Base-by-base conservation (phyloP, 2,113 vertebrate species). In the Neodontobutis hainanensis region DNA sequence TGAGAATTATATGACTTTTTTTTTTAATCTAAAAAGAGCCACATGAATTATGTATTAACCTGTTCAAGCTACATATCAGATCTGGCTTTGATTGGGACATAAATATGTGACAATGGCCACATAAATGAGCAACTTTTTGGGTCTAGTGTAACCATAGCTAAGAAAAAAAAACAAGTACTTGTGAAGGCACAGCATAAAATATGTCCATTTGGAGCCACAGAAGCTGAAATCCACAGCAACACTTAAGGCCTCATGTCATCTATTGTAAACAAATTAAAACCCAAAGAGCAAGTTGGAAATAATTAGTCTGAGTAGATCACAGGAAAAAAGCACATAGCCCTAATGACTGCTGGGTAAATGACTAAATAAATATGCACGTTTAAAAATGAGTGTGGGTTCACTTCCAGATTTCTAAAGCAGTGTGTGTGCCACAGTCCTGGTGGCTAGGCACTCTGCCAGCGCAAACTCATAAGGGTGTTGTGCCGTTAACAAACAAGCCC, bases 401-500 rank as follows among this genome's bases (percentile, higher is more conserved):
- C 73, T 92, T 91, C 78, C 83, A 90, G 78, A 85, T 90, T 86
- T 85, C 73, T 73, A 51, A 75, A 78, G 73, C 75, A 69, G 19
- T 27, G 19, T 27, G 75, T 65, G 81, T 35, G 74, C 81, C 74
- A 57, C 69, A 63, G 83, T 79, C 81, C 77, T 78, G 69, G 71
- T 77, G 68, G 80, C 84, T 70, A 82, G 91, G 92, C 89, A 81
- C 14, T 65, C 84, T 90, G 90, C 92, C 90, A 92, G 84, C 75
- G 50, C 65, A 69, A 89, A 89, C 83, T 88, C 85, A 85, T 73
- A 77, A 87, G 90, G 86, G 85, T 89, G 85, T 84, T 91, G 85
- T 88, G 82, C 82, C 80, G 75, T 92, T 90, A 91, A 90, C 90
- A 91, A 91, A 90, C 89, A 89, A 90, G 87, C 80, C 78, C 78